Conservation (phyloP, 2,797 vertebrate genomes). For the Amblyopsis hoosieri region DNA sequence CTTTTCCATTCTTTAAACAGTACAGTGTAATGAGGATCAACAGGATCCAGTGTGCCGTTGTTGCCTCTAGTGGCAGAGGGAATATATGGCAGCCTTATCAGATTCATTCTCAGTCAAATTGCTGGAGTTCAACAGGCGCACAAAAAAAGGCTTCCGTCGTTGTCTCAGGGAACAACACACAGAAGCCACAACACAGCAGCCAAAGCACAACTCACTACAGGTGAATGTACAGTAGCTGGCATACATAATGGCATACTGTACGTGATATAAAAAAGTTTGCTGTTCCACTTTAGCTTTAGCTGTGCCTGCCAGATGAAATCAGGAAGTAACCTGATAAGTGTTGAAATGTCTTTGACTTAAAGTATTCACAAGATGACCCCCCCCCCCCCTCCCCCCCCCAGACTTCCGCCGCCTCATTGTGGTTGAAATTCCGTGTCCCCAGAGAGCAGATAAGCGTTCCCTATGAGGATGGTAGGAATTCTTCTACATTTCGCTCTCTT, state of each 20-base stretch:
- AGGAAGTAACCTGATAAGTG: slow-evolving; percentile 9
- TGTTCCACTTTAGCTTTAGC: neutral
- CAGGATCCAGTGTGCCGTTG: slow-evolving; percentile 11
- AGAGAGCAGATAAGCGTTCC: slow-evolving; percentile 55
- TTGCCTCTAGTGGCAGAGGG: slow-evolving; percentile 12
- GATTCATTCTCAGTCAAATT: slow-evolving; percentile 27
- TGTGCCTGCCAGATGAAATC: neutral
- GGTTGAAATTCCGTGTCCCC: slow-evolving; percentile 41
- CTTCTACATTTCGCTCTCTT: slow-evolving; percentile 28
- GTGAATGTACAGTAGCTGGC: too few species aligned
- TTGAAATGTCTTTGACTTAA: slow-evolving; percentile 11
- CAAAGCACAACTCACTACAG: neutral
- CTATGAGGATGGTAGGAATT: slow-evolving; percentile 62
- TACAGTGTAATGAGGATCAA: too few species aligned
- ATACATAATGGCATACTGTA: neutral
- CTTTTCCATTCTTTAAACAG: neutral
- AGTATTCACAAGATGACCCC: neutral
- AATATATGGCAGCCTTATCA: slow-evolving; percentile 24
- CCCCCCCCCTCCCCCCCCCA: neutral
- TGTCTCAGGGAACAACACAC: slow-evolving; percentile 19
- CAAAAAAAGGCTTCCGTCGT: slow-evolving; percentile 28
- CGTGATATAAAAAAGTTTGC: neutral
- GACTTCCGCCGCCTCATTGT: slow-evolving; percentile 37
- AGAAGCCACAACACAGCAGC: slow-evolving; percentile 22
- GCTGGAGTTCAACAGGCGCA: slow-evolving; percentile 23